phyloP scores from a whole-genome alignment of 2,888 invertebrate genomes.

The Ceramica pisi region DNA sequence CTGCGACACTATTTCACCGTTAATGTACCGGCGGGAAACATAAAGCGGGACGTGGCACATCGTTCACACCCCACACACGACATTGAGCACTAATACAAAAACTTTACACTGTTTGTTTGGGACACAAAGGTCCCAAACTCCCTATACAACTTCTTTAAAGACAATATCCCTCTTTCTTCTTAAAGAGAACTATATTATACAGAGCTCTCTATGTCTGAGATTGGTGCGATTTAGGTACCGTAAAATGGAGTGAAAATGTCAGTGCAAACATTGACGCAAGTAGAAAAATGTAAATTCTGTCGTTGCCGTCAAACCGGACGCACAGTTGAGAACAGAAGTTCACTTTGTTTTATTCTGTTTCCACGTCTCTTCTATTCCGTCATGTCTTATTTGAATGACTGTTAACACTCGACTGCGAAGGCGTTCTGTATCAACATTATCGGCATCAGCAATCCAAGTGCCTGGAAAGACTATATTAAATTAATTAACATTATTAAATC shows the following conservation, averaged over 20 bases:
- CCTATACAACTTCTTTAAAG: constrained; percentile 24
- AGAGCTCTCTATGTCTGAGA: constrained; percentile 18
- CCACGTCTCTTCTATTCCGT: constrained; percentile 12
- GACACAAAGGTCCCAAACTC: constrained; percentile 43
- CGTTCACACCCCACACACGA: constrained; percentile 63
- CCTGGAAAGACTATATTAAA: constrained; percentile 59
- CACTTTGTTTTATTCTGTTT: constrained; percentile 20
- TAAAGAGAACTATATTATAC: constrained; percentile 10
- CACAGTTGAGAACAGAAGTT: constrained; percentile 16
- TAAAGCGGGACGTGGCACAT: constrained; percentile 65
- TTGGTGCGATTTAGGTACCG: constrained; percentile 6
- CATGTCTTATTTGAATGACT: constrained; percentile 31
- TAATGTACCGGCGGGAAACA: constrained; percentile 70
- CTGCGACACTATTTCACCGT: constrained; percentile 62
- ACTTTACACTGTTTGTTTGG: constrained; percentile 59
- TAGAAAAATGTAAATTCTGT: constrained; percentile 35
- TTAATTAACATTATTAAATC: constrained; percentile 66
- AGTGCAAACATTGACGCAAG: constrained; percentile 22
- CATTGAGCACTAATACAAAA: constrained; percentile 59
- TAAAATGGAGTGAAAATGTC: constrained; percentile 39
- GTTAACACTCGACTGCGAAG: constrained; percentile 42
- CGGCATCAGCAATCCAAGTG: constrained; percentile 61
- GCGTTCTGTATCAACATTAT: constrained; percentile 48
- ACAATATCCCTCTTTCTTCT: no score
- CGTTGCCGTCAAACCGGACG: constrained; percentile 18